These are phyloP conservation scores for Malurus splendens DNA, from an alignment of 2,797 vertebrate species.

Conservation along the genomic window DNA sequence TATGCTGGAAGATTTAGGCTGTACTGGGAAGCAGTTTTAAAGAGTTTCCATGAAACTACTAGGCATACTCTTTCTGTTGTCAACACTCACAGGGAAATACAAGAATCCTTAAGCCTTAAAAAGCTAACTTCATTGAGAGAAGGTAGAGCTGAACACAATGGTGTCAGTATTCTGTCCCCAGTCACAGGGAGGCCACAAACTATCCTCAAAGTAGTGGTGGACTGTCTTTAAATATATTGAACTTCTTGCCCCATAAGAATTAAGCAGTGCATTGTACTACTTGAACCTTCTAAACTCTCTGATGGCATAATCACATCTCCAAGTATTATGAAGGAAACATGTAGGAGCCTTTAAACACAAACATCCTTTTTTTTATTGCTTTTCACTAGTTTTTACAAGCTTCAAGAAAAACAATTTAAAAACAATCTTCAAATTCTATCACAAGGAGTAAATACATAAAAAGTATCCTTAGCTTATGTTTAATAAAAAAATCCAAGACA, in stretches of 20 bases:
- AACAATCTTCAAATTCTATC: not conserved
- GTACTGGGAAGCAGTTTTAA: not conserved
- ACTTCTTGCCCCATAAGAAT: not conserved
- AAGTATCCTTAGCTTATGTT: not conserved
- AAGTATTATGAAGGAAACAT: not conserved
- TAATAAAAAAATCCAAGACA: not conserved
- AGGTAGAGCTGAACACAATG: not conserved
- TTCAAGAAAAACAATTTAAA: conserved; percentile 12
- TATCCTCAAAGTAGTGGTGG: not conserved
- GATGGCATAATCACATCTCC: not conserved
- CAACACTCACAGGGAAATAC: fast-evolving
- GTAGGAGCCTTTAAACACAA: not conserved
- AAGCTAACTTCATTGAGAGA: not conserved
- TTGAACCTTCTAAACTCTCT: not conserved
- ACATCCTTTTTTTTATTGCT: not conserved
- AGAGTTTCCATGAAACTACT: not conserved
- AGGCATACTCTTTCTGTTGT: not conserved
- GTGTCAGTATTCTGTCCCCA: not conserved
- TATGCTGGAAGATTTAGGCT: not conserved
- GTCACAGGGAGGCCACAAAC: not conserved
- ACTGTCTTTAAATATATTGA: not conserved
- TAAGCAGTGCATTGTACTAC: not conserved
- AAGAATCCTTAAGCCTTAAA: not conserved
- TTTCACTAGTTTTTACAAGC: not conserved
- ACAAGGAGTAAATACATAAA: not conserved